Conservation (phyloP, 2,888 invertebrate species). For the Clunio marinus region DNA sequence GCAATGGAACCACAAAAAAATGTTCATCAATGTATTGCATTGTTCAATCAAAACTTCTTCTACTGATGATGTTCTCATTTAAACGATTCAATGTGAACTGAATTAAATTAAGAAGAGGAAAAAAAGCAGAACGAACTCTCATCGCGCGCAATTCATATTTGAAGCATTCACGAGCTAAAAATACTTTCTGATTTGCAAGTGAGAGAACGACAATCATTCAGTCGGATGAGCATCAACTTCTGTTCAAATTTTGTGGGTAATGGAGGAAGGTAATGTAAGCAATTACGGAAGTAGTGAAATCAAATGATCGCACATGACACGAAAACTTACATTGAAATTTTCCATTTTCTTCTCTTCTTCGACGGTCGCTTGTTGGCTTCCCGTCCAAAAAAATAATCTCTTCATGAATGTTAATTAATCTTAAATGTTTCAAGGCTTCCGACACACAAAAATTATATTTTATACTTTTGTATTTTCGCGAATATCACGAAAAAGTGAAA, state of each 20-base stretch:
- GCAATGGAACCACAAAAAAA: slow-evolving; percentile 42
- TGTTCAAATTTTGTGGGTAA: no score
- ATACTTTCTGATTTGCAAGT: not conserved
- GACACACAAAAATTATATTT: slow-evolving; percentile 16
- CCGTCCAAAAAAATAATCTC: not conserved
- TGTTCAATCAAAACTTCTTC: no score
- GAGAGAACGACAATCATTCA: slow-evolving; percentile 1
- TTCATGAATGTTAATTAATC: not conserved
- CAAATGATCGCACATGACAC: not conserved
- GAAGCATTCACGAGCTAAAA: slow-evolving; percentile 16
- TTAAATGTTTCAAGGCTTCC: not conserved
- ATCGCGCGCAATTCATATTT: not conserved
- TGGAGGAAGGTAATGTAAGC: not conserved
- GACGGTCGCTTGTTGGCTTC: not conserved
- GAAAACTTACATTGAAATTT: not conserved
- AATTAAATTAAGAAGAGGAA: slow-evolving; percentile 1
- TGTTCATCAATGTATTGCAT: slow-evolving; percentile 18
- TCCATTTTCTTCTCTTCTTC: not conserved
- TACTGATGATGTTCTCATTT: no score
- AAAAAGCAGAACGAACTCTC: no score
- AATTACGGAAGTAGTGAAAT: not conserved
- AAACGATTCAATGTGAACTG: slow-evolving; percentile 16
- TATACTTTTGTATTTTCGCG: no score
- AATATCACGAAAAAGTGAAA: slow-evolving; percentile 17
- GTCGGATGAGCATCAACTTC: no score